phyloP scores from a whole-genome alignment of 2,888 invertebrate species.

The Globia sparganii region DNA sequence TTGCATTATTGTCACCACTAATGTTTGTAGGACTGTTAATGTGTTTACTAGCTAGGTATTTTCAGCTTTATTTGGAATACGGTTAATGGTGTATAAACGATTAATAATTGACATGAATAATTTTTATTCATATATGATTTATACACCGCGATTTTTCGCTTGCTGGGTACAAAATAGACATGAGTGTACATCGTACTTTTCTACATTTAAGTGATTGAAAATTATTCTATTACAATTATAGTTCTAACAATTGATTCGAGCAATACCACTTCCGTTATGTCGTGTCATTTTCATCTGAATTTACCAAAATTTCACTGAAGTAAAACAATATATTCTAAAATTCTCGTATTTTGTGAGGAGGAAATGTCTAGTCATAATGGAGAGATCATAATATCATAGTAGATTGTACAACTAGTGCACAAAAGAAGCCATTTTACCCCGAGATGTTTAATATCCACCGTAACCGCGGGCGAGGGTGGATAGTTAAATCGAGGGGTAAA shows the following conservation, averaged over 20 bases:
- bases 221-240: neutral
- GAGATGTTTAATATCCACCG: too few relatives aligned
- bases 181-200: too few relatives aligned
- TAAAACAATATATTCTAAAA: neutral
- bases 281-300: neutral
- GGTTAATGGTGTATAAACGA: neutral
- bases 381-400: constrained; percentile 5
- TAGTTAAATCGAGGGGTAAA: neutral
- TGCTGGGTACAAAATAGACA: neutral
- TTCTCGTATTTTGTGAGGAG: constrained; percentile 32
- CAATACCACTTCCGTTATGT: too few relatives aligned
- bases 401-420: too few relatives aligned
- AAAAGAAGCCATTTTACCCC: too few relatives aligned
- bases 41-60: constrained; percentile 12
- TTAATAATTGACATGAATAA: neutral
- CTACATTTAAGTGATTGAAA: neutral
- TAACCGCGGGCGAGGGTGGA: too few relatives aligned
- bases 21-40: constrained; percentile 25
- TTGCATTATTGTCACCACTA: constrained; percentile 33
- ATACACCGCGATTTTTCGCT: neutral
- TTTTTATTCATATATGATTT: neutral
- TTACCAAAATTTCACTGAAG: neutral
- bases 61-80: constrained; percentile 2
- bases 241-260: neutral
- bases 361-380: neutral